Evolutionary conservation across 1,140 invertebrate species (phyloP).

Genomic region (Diachasmimorpha longicaudata): DNA sequence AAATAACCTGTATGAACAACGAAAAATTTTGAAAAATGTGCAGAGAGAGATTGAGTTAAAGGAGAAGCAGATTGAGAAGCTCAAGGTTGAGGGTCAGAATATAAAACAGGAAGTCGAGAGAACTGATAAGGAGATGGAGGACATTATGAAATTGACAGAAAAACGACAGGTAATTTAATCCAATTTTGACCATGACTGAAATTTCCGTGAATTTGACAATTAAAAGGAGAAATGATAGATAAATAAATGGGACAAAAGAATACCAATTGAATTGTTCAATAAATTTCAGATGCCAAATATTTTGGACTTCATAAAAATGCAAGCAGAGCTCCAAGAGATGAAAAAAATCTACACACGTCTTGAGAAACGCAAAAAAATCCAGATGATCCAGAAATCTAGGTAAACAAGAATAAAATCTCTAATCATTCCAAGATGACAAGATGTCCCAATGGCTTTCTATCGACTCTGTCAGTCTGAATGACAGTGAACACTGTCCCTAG

Average conservation of each 20-base stretch:
- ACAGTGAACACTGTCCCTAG: neutral
- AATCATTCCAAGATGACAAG: neutral
- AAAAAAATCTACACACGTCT: constrained; percentile 61
- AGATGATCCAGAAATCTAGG: constrained; percentile 38
- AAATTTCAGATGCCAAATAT: constrained; percentile 60
- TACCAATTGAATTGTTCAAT: neutral
- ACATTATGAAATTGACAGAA: constrained; percentile 48
- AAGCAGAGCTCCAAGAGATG: constrained; percentile 60
- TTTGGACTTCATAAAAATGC: constrained; percentile 64
- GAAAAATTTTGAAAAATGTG: constrained; percentile 47
- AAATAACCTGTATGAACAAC: constrained; percentile 57
- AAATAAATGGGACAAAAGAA: no score
- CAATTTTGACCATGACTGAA: no score
- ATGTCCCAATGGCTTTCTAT: neutral
- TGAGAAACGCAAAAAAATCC: constrained; percentile 59
- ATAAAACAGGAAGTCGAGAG: constrained; percentile 49
- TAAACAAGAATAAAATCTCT: no score
- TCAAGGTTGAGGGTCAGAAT: constrained; percentile 18
- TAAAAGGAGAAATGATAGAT: no score
- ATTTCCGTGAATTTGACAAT: neutral
- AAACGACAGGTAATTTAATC: constrained; percentile 49
- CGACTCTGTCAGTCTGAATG: neutral
- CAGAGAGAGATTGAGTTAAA: constrained; percentile 42
- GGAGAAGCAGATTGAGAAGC: constrained; percentile 33
- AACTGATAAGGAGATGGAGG: constrained; percentile 44